phyloP scores from a whole-genome alignment of 2,113 vertebrate genomes.

The Arenaria interpres region DNA sequence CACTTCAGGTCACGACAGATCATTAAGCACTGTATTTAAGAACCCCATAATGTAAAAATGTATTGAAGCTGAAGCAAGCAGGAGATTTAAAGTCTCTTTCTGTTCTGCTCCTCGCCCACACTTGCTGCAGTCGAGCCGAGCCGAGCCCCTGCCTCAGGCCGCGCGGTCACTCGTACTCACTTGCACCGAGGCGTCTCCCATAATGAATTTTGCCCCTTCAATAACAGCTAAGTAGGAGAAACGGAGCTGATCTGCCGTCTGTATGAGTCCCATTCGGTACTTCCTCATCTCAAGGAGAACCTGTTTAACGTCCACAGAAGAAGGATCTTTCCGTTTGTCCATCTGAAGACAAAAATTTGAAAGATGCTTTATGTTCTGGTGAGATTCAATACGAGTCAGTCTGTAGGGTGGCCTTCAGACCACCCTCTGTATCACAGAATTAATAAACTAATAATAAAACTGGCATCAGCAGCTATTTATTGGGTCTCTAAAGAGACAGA shows the following conservation, averaged over 20 bases:
- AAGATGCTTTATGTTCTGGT: not conserved
- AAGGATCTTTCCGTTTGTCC: conserved; percentile 91
- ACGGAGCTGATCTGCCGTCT: conserved; percentile 94
- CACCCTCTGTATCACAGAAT: not conserved
- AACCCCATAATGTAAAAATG: accelerated
- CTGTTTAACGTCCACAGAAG: conserved; percentile 89
- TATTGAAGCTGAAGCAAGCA: not conserved
- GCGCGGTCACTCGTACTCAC: conserved; percentile 43
- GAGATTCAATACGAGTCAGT: not conserved
- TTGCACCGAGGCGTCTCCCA: conserved; percentile 90
- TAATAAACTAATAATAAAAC: not conserved
- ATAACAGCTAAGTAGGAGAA: conserved; percentile 97
- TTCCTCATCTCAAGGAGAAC: conserved; percentile 94
- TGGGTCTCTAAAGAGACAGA: not conserved
- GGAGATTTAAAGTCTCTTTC: not conserved
- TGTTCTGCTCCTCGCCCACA: not conserved
- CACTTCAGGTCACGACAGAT: accelerated
- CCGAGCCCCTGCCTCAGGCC: accelerated
- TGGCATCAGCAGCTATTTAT: not conserved
- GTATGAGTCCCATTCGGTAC: conserved; percentile 94
- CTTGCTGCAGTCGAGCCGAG: not conserved
- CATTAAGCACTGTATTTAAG: not conserved
- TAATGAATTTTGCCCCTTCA: conserved; percentile 93
- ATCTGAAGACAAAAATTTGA: conserved; percentile 73
- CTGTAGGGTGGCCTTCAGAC: not conserved